Evolutionary conservation across 37 sponge, comb jelly and placozoan genomes (phyloP).

Genomic region (Ianthella basta): DNA sequence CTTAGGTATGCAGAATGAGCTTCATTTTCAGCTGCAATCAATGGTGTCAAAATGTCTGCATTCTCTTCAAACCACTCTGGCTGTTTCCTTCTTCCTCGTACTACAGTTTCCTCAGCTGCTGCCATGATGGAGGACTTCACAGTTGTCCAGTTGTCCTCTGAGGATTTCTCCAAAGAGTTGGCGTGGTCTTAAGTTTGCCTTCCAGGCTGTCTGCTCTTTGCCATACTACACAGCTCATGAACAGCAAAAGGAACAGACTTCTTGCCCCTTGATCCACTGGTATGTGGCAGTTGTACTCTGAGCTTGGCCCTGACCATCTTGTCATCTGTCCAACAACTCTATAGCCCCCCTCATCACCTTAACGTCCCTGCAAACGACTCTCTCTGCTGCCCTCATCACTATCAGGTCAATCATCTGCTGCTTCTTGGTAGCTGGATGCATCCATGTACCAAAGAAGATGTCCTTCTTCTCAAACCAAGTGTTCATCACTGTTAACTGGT

Average conservation of each 20-base stretch:
- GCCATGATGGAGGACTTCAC: not conserved
- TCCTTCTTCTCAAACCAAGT: slow-evolving; percentile 43
- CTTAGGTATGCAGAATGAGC: not conserved
- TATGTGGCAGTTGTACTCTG: not conserved
- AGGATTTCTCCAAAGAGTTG: not conserved
- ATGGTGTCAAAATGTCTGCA: not conserved
- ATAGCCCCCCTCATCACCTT: slow-evolving; percentile 16
- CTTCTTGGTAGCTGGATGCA: slow-evolving; percentile 31
- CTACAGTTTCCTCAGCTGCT: slow-evolving; percentile 35
- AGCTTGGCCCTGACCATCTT: slow-evolving; percentile 31
- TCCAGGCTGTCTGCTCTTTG: not conserved
- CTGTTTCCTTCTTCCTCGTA: slow-evolving; percentile 32
- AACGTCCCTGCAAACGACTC: slow-evolving; percentile 4
- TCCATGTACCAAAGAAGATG: slow-evolving; percentile 30
- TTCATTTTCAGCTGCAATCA: slow-evolving; percentile 7
- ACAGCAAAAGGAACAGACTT: not conserved
- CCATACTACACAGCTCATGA: not conserved
- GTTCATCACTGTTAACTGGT: slow-evolving; percentile 45
- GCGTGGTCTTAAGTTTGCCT: not conserved
- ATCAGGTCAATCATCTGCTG: slow-evolving; percentile 36
- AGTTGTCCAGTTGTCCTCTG: slow-evolving; percentile 35
- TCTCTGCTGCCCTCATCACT: slow-evolving; percentile 37
- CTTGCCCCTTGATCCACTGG: not conserved
- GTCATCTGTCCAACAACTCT: slow-evolving; percentile 46
- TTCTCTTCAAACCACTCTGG: slow-evolving; percentile 50